Evolutionary conservation across 2,113 vertebrate genomes (phyloP), one percentile per base, ranked within the genome.

Genomic region (Ovibos moschatus): DNA sequence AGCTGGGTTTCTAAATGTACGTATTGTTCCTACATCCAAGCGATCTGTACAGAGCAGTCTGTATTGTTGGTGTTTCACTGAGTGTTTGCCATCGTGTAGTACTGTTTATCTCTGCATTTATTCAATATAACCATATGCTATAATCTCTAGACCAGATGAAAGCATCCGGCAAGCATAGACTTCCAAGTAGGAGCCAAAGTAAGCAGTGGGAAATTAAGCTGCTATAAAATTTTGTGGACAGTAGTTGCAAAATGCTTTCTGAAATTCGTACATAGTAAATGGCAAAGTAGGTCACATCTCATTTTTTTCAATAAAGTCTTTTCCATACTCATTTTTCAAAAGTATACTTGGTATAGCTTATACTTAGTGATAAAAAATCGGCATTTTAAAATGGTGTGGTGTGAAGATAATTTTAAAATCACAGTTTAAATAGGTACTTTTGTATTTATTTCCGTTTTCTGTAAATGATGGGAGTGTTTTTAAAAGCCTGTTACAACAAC

Each of bases 161-260:
- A 96, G 55, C 53, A 95, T 95, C 93, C 25, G 0, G 64, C 81
- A 97, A 97, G 87, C 87, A 74, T 57, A 95, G 74, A 86, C 64
- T 94, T 94, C 86, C 79, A 96, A 92, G 81, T 28, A 51, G 60
- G 43, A 94, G 92, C 81, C 97, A 97, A 76, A 94, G 91, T 94
- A 95, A 97, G 94, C 74, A 92, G 30, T 95, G 81, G 84, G 90
- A 88, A 83, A 86, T 86, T 90, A 97, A 92, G 67, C 96, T 96
- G 84, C 93, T 85, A 1, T 95, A 88, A 98, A 97, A 87, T 86
- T 97, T 84, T 98, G 87, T 98, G 74, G 89, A 94, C 58, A 53
- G 57, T 84, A 76, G 85, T 86, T 98, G 96, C 33, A 96, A 90
- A 96, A 85, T 97, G 84, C 57, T 85, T 87, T 97, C 95, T 95